A percentile compares a stretch with the other conserved stretches of the same genome.
phyloP scores from a whole-genome alignment of 2,113 vertebrate species.

The Passer montanus region DNA sequence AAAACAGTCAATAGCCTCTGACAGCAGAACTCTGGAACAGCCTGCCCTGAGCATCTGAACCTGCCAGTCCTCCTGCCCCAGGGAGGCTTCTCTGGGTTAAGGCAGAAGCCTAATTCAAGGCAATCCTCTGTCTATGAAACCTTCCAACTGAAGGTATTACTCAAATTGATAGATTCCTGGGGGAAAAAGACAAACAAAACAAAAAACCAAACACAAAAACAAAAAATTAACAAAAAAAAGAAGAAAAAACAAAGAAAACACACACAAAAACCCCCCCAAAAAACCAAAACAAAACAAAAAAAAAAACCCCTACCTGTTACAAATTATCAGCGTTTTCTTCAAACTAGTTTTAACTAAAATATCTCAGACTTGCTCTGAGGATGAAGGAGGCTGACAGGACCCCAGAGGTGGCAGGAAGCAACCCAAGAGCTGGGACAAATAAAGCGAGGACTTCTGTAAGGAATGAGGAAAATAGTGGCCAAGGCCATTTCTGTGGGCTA shows the following conservation, averaged over 20 bases:
- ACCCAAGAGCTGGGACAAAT: background rate
- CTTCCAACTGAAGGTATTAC: background rate
- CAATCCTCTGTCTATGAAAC: background rate
- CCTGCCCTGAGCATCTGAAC: background rate
- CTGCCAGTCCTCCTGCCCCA: background rate
- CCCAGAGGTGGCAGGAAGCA: fast-evolving
- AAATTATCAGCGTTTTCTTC: background rate
- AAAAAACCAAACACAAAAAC: too few species aligned
- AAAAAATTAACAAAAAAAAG: too few species aligned
- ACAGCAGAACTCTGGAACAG: background rate
- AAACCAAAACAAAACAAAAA: too few species aligned
- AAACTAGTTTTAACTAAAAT: background rate
- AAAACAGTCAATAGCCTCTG: fast-evolving
- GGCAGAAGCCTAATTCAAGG: background rate
- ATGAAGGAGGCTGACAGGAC: background rate
- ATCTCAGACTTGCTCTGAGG: background rate
- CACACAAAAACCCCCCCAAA: too few species aligned
- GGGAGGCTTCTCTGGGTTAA: background rate
- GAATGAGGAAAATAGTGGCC: background rate
- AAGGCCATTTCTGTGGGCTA: background rate
- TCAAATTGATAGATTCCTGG: background rate
- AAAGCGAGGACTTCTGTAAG: background rate
- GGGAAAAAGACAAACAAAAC: background rate
- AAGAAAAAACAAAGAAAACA: too few species aligned
- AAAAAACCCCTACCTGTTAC: background rate